Evolutionary conservation across 2,113 vertebrate species (phyloP).

Genomic region (Catharus bicknelli): DNA sequence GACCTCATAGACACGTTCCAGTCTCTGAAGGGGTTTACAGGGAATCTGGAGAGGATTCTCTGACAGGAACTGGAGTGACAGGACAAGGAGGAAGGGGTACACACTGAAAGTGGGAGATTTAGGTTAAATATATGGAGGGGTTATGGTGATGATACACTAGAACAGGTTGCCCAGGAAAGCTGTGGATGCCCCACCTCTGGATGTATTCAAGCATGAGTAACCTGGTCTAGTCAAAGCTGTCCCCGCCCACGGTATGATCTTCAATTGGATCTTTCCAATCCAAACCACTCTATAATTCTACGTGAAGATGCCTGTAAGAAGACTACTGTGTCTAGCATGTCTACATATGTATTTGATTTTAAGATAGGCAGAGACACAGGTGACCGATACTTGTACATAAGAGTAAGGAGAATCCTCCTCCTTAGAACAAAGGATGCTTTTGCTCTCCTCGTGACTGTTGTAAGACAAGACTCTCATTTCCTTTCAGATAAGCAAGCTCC

Average conservation of each 20-base stretch:
- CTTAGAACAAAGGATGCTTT: not conserved
- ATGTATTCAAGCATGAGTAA: not conserved
- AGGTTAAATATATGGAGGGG: not conserved
- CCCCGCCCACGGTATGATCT: not conserved
- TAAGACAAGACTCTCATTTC: not conserved
- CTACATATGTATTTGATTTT: accelerated
- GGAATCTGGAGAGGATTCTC: not conserved
- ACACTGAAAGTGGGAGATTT: not conserved
- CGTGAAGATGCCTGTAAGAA: not conserved
- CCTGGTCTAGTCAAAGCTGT: not conserved
- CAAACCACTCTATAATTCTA: not conserved
- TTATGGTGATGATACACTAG: not conserved
- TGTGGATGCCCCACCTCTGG: not conserved
- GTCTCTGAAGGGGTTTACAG: not conserved
- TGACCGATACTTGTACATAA: not conserved
- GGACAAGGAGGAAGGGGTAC: not conserved
- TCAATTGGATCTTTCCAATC: not conserved
- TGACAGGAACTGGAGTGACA: not conserved
- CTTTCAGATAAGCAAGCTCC: not conserved
- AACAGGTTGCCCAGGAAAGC: not conserved
- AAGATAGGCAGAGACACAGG: not conserved
- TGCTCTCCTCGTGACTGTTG: not conserved
- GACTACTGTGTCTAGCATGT: not conserved
- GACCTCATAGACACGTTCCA: not conserved
- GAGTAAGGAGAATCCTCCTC: not conserved